phyloP scores from a whole-genome alignment of 2,113 vertebrate genomes.

The Chionis minor region DNA sequence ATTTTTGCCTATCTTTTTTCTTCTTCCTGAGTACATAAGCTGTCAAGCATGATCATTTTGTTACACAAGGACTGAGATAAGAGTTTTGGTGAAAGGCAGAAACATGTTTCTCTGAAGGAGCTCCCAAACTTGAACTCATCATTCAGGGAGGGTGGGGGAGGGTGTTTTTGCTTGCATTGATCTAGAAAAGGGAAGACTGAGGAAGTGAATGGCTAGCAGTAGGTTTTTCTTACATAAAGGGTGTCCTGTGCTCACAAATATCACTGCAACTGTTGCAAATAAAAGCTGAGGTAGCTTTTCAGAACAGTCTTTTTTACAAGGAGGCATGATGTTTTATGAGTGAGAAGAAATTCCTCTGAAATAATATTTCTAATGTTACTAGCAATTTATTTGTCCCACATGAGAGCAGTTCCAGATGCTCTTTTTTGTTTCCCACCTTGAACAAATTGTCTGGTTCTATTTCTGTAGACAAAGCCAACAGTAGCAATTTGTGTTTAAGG shows the following conservation, averaged over 20 bases:
- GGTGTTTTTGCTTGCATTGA: neutral
- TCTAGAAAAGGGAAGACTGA: neutral
- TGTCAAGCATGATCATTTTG: neutral
- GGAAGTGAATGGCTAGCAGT: neutral
- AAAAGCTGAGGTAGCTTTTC: neutral
- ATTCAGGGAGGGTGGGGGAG: fast-evolving
- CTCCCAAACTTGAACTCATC: neutral
- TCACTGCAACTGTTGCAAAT: neutral
- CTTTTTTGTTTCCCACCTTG: neutral
- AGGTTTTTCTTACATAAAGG: neutral
- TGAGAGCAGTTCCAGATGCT: neutral
- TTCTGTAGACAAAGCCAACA: neutral
- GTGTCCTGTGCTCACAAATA: neutral
- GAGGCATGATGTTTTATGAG: neutral
- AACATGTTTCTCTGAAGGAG: neutral
- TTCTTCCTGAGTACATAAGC: neutral
- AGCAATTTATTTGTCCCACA: neutral
- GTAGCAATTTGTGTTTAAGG: neutral
- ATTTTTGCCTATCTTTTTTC: neutral
- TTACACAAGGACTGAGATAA: neutral
- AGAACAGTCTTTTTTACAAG: neutral
- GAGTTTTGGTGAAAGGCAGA: neutral
- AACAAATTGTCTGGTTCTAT: neutral
- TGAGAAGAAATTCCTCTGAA: neutral
- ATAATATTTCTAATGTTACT: neutral